Percentiles rank a stretch among this genome's conserved stretches.
Conservation (phyloP, 2,797 vertebrate species). For the Peromyscus eremicus region DNA sequence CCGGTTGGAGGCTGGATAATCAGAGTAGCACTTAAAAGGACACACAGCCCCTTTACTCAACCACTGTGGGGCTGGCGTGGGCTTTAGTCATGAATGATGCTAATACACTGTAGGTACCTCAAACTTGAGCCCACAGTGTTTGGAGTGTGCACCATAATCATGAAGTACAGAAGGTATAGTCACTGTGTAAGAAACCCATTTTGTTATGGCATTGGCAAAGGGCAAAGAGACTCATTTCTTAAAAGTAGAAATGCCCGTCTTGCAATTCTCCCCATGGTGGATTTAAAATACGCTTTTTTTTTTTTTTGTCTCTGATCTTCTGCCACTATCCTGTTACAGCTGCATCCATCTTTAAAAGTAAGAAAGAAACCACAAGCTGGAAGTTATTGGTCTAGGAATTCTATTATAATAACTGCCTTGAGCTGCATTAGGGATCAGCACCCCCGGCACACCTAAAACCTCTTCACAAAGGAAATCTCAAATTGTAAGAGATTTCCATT, state of each 20-base stretch:
- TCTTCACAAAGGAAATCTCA: constrained; percentile 1
- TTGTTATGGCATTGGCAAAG: neutral
- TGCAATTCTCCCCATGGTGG: constrained; percentile 10
- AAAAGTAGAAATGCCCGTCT: neutral
- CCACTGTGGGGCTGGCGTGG: neutral
- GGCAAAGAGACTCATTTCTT: neutral
- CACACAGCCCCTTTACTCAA: neutral
- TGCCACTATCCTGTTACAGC: neutral
- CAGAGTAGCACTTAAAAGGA: neutral
- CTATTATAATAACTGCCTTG: neutral
- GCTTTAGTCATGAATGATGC: neutral
- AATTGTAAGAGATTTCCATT: neutral
- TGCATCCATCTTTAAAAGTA: constrained; percentile 11
- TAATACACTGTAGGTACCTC: neutral
- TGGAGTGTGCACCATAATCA: neutral
- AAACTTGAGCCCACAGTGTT: constrained; percentile 8
- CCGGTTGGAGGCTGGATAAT: neutral
- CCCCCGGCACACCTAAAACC: neutral
- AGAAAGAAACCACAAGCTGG: neutral
- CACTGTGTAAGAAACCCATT: neutral
- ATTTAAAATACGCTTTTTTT: constrained; percentile 19
- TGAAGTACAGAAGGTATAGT: constrained; percentile 14
- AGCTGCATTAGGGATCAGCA: neutral
- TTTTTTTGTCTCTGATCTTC: neutral
- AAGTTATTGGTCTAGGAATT: neutral